Base-by-base conservation (phyloP, 2,888 invertebrate species). In the Alloplasta piceator region DNA sequence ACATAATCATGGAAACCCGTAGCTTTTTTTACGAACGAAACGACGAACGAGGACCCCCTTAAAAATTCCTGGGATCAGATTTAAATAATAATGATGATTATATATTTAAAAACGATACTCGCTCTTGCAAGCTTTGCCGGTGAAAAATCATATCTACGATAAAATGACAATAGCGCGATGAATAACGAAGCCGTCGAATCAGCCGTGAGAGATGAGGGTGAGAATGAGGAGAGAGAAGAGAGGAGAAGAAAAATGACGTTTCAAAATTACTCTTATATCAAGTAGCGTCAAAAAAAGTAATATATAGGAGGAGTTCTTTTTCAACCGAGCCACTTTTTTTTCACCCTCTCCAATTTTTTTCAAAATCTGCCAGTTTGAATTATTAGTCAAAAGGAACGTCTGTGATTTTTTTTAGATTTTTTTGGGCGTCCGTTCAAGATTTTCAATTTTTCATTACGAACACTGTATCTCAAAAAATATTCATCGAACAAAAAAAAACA, bases 131-230 rank as follows among this genome's bases (percentile, higher is more conserved):
- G 81, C 81, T 81, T 77, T 78, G 81, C 78, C 66, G 74, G 64
- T 82, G 63, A 76, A 82, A 26, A 26, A 26, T 71, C 75, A 79
- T 81, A 83, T 83, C 81, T 78, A 78, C 75, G 76, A 80, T 79
- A n/a, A 26, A 67, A 82, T 76, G 83, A 84, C 83, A 84, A 84
- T 84, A 84, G 83, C 82, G 80, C 82, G 73, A 84, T 82, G 73
- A 73, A 83, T 82, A 80, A 82, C 78, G 80, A 82, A 80, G 73
- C 83, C 83, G 82, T 83, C 80, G 75, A 78, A 83, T 61, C 72
- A 73, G 63, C 74, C 66, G 52, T 73, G 66, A 66, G 50, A 72
- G 61, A 61, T 12, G 48, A 48, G n/a, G 48, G 36, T 46, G 52
- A 56, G 14, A 43, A 61, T 41, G 50, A 61, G 39, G 52, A 12